A percentile compares a stretch with the other conserved stretches of the same genome.
Evolutionary conservation across 2,113 vertebrate species (phyloP).

Genomic region (Campylomormyrus numenius): DNA sequence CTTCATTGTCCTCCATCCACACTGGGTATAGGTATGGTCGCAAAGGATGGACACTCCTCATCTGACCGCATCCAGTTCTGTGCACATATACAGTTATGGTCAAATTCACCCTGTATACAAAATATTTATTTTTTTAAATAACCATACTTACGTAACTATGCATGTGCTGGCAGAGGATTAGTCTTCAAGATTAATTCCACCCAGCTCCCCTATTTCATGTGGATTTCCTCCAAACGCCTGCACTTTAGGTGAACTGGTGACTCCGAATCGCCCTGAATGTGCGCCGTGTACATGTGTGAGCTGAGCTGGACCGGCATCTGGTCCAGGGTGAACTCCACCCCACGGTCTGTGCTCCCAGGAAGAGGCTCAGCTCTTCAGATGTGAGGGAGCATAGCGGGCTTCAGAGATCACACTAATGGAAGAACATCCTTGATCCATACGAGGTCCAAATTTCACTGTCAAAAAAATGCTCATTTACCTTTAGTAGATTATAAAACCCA

Average conservation of each 20-base stretch:
- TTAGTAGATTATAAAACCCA: neutral
- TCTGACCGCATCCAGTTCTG: neutral
- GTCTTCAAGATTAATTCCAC: neutral
- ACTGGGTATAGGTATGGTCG: neutral
- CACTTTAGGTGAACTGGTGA: neutral
- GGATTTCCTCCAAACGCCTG: neutral
- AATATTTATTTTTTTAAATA: neutral
- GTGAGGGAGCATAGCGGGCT: neutral
- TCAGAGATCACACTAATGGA: neutral
- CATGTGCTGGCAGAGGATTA: neutral
- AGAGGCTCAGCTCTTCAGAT: neutral
- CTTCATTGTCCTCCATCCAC: neutral
- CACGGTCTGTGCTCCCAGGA: neutral
- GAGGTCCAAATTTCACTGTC: neutral
- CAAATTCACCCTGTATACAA: neutral
- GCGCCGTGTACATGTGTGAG: neutral
- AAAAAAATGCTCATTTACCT: neutral
- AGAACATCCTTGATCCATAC: neutral
- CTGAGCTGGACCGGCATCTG: neutral
- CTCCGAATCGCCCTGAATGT: neutral
- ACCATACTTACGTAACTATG: neutral
- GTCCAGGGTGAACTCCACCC: neutral
- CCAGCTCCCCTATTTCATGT: neutral
- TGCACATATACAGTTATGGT: neutral
- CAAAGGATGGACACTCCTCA: neutral